phyloP scores from a whole-genome alignment of 92 coral and sea anemone genomes.

The Pocillopora meandrina region DNA sequence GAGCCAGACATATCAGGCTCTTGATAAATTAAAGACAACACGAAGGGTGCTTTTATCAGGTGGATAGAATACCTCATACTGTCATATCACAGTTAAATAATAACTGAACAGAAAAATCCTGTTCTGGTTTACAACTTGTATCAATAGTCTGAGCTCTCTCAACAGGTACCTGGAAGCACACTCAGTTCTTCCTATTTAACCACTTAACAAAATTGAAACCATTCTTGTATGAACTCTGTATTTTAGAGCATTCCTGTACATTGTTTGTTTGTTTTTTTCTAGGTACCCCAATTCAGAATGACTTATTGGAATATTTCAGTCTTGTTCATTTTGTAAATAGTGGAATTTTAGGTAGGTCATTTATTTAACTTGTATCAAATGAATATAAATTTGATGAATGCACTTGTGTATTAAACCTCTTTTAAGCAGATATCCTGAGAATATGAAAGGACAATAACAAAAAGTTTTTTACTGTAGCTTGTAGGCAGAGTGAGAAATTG shows the following conservation, averaged over 20 bases:
- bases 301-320: slow-evolving; percentile 93
- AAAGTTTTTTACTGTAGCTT: no score
- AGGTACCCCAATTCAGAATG: slow-evolving; percentile 99
- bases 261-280: neutral
- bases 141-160: no score
- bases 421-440: neutral
- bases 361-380: neutral
- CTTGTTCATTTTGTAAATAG: slow-evolving; percentile 95
- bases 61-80: slow-evolving; percentile 1
- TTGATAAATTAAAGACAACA: slow-evolving; percentile 84
- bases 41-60: slow-evolving; percentile 90
- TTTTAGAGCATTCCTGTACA: no score
- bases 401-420: neutral
- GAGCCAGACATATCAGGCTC: slow-evolving; percentile 96
- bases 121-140: no score
- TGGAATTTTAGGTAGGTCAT: slow-evolving; percentile 81
- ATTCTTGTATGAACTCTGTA: no score
- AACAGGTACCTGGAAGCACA: no score
- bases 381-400: neutral
- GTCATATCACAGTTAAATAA: no score
- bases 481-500: no score
- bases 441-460: no score
- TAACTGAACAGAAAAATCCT: no score
- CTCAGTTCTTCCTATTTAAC: no score
- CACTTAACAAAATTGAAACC: no score